phyloP scores from a whole-genome alignment of 1,140 invertebrate species.

The Papilio helenus region DNA sequence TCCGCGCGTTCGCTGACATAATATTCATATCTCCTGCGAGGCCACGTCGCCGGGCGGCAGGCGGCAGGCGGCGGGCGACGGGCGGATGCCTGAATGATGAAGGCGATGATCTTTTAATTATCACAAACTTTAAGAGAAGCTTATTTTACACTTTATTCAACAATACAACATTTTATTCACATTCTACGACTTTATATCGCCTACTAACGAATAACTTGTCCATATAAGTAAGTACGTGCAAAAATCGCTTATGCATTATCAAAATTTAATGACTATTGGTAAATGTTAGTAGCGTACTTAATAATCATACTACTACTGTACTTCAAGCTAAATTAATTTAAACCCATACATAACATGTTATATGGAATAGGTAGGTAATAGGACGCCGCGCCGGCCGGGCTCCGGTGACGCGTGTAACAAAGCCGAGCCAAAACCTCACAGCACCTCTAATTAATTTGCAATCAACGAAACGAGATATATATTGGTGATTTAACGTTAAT shows the following conservation, averaged over 20 bases:
- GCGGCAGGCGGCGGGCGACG: not conserved
- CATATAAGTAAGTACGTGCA: no score
- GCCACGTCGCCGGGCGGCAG: not conserved
- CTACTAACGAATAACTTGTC: no score
- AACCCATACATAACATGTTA: not conserved
- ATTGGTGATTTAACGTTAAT: conserved; percentile 6
- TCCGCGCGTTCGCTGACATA: not conserved
- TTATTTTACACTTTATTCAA: not conserved
- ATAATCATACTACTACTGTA: not conserved
- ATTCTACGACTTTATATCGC: not conserved
- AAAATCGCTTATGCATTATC: no score
- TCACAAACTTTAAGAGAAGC: not conserved
- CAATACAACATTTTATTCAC: not conserved
- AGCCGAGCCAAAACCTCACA: conserved; percentile 6
- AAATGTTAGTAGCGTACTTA: not conserved
- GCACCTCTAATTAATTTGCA: not conserved
- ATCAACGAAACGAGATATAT: conserved; percentile 2
- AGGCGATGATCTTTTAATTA: not conserved
- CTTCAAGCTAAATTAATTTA: not conserved
- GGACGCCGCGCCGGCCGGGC: not conserved
- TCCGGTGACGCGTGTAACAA: not conserved
- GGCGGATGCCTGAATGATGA: not conserved
- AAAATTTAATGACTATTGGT: not conserved
- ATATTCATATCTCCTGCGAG: not conserved
- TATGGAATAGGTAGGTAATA: not conserved